Conservation (phyloP, 2,797 vertebrate species). For the Cacajao melanocephalus region DNA sequence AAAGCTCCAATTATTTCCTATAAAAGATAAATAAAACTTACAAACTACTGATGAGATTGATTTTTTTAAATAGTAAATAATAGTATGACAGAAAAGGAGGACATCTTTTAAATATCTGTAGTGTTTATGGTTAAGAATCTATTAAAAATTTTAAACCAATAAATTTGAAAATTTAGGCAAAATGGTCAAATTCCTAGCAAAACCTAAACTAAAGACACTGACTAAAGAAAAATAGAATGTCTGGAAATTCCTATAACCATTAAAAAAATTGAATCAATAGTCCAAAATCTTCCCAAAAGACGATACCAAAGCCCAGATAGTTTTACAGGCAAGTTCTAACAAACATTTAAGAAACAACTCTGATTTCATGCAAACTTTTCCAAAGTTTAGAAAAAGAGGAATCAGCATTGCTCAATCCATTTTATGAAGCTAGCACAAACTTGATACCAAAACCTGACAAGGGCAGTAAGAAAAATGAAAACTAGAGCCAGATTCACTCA, state of each 20-base stretch:
- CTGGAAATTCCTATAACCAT: not conserved
- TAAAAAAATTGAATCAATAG: constrained; percentile 20
- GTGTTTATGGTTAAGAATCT: constrained; percentile 7
- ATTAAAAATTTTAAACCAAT: constrained; percentile 24
- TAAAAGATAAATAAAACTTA: constrained; percentile 29
- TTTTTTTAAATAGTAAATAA: constrained; percentile 8
- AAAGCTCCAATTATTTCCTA: constrained; percentile 27
- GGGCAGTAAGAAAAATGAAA: constrained; percentile 25
- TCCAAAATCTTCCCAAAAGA: constrained; percentile 3
- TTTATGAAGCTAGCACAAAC: constrained; percentile 35
- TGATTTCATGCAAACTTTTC: not conserved
- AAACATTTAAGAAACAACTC: constrained; percentile 51
- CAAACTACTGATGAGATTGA: not conserved
- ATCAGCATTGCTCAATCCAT: not conserved
- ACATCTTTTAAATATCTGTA: not conserved
- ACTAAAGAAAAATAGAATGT: constrained; percentile 26
- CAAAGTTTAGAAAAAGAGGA: constrained; percentile 37
- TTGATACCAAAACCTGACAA: not conserved
- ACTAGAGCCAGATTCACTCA: not conserved
- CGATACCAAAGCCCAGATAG: not conserved
- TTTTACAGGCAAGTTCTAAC: not conserved
- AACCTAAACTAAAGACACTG: not conserved
- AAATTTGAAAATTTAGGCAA: constrained; percentile 6
- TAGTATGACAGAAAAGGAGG: not conserved
- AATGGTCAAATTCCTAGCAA: constrained; percentile 23